These are phyloP conservation scores for Andinoacara biseriatus DNA, from an alignment of 2,113 vertebrate species.

Conservation along the genomic window DNA sequence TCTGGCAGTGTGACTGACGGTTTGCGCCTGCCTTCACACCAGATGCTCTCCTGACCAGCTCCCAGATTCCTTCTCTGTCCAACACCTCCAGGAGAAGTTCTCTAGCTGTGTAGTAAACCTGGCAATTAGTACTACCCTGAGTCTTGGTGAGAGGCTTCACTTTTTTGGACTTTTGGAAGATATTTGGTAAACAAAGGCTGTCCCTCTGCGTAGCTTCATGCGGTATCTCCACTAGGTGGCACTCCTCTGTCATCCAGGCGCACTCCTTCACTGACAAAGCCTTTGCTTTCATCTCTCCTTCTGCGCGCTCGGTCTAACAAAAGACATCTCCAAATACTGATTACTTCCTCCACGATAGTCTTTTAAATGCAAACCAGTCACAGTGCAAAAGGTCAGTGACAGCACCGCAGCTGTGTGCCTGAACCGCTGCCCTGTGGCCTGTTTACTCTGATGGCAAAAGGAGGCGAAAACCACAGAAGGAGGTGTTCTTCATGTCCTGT, in stretches of 20 bases:
- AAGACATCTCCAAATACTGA: neutral
- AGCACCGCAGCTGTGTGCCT: neutral
- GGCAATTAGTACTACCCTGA: slow-evolving; percentile 35
- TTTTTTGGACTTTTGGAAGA: slow-evolving; percentile 66
- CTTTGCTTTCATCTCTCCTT: slow-evolving; percentile 63
- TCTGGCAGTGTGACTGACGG: slow-evolving; percentile 28
- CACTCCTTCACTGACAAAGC: slow-evolving; percentile 64
- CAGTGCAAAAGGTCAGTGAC: neutral
- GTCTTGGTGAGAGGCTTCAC: slow-evolving; percentile 35
- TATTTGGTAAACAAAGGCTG: slow-evolving; percentile 61
- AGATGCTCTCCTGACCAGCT: slow-evolving; percentile 55
- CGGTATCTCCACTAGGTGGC: slow-evolving; percentile 50
- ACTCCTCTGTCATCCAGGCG: slow-evolving; percentile 72
- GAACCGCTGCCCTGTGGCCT: neutral
- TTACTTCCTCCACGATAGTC: neutral
- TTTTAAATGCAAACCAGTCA: neutral
- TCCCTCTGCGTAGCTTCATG: slow-evolving; percentile 26
- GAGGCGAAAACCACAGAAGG: neutral
- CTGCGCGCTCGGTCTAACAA: neutral
- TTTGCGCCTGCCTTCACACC: slow-evolving; percentile 16
- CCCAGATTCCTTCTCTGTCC: slow-evolving; percentile 56
- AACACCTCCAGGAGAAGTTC: slow-evolving; percentile 66
- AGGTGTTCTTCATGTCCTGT: neutral
- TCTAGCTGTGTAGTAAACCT: slow-evolving; percentile 54
- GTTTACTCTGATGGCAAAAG: neutral